Conservation (phyloP, 2,113 vertebrate genomes). For the Anseranas semipalmata region DNA sequence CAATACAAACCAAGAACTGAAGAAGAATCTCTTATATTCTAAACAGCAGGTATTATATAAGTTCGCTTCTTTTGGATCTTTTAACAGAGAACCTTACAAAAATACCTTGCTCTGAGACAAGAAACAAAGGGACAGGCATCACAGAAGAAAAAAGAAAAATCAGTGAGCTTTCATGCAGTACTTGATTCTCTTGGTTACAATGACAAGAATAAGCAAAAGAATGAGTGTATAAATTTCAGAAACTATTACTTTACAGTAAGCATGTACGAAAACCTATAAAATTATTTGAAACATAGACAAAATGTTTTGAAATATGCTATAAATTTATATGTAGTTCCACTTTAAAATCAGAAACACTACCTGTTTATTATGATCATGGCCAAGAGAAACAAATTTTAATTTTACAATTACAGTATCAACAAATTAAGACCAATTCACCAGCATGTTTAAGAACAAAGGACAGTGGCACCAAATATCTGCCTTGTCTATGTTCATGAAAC, state of each 20-base stretch:
- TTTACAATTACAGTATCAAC: not conserved
- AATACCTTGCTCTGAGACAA: not conserved
- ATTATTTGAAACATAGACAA: not conserved
- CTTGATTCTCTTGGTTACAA: not conserved
- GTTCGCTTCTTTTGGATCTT: not conserved
- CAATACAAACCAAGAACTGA: not conserved
- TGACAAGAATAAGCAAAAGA: not conserved
- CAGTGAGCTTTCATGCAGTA: not conserved
- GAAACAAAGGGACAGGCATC: not conserved
- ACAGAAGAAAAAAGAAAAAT: not conserved
- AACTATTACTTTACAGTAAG: no score
- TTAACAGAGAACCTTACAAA: not conserved
- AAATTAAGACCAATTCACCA: not conserved
- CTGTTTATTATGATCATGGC: not conserved
- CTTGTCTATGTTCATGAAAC: not conserved
- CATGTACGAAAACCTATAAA: not conserved
- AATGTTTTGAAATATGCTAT: not conserved
- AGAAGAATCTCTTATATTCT: not conserved
- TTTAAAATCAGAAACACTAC: not conserved
- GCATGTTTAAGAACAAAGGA: not conserved
- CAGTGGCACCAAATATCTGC: not conserved
- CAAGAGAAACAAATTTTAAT: not conserved
- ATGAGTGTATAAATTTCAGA: not conserved
- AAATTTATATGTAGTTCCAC: not conserved
- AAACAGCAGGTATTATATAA: no score